A percentile compares a stretch with the other conserved stretches of the same genome.
These are phyloP conservation scores for Holcopasites calliopsidis DNA, from an alignment of 1,140 invertebrate genomes.

Conservation along the genomic window DNA sequence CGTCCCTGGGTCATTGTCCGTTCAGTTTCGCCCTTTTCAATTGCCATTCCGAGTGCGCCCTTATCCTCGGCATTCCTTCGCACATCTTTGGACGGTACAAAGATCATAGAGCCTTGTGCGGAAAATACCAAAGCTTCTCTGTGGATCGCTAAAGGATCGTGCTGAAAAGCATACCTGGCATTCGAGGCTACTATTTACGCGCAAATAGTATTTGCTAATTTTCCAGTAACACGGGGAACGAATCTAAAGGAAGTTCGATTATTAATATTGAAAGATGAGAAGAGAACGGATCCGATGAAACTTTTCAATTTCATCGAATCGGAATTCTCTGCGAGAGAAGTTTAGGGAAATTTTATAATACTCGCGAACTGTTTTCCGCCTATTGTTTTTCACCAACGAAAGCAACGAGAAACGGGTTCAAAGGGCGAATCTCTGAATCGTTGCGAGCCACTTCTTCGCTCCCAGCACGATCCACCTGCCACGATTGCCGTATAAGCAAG, in stretches of 20 bases:
- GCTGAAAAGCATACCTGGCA: constrained; percentile 31
- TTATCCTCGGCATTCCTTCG: constrained; percentile 32
- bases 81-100: constrained; percentile 23
- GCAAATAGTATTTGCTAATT: constrained; percentile 19
- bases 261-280: background rate
- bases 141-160: constrained; percentile 10
- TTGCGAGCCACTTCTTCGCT: background rate
- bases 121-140: constrained; percentile 41
- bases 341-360: no score
- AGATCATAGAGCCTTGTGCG: constrained; percentile 29
- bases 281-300: no score
- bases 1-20: background rate
- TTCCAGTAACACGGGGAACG: background rate
- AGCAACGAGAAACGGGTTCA: background rate
- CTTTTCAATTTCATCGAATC: no score
- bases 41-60: background rate
- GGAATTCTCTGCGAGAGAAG: no score
- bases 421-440: background rate
- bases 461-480: background rate
- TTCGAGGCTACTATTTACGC: constrained; percentile 24
- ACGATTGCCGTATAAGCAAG: background rate
- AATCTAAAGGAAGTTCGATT: background rate
- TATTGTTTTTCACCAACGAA: background rate
- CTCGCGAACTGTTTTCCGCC: background rate
- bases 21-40: background rate